Base-by-base conservation (phyloP, 1,140 invertebrate genomes). In the Drosophila melanogaster region DNA sequence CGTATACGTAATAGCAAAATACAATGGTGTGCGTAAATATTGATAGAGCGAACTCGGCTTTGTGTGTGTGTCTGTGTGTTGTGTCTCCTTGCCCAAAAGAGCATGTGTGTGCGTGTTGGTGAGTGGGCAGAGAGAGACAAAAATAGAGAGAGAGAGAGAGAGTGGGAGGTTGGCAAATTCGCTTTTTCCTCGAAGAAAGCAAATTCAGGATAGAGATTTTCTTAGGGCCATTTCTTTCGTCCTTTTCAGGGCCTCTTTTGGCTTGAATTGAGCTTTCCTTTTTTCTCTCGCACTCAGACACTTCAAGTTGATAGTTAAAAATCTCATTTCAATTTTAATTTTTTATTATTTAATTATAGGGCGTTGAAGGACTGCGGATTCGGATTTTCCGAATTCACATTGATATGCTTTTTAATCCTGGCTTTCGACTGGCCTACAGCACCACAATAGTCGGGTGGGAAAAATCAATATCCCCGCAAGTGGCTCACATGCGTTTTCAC, bases 131-230 rank as follows among this genome's bases (percentile, higher is more conserved):
- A 30, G 26, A 30, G 38, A 38, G 40, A 38, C 50, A 4, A 41
- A 38, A 51, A 41, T 30, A 51, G 44, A 37, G 46, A 43, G 58
- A 30, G 11, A 49, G 49, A 35, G 38, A 46, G 40, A 38, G 66
- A 44, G 53, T 49, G 55, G 54, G 66, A 38, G 44, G 59, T 24
- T 66, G 40, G 75, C 65, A 61, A 59, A 51, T 83, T 83, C 70
- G 79, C 79, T 81, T 87, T 89, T 83, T 50, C 72, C 76, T 86
- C 37, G 74, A 87, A 87, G 84, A 80, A 89, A 80, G 83, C 71
- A 80, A 89, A 89, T 75, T 84, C 79, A 89, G 84, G 84, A 89
- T 89, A 89, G 84, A 89, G 84, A 89, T 89, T 89, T 89, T 89
- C 84, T 87, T 89, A 66, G 62, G 72, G 76, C 61, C 59, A 65